Percentiles rank a stretch among this genome's conserved stretches.
These are phyloP conservation scores for Pardalotus punctatus DNA, from an alignment of 2,113 vertebrate species.

Conservation along the genomic window DNA sequence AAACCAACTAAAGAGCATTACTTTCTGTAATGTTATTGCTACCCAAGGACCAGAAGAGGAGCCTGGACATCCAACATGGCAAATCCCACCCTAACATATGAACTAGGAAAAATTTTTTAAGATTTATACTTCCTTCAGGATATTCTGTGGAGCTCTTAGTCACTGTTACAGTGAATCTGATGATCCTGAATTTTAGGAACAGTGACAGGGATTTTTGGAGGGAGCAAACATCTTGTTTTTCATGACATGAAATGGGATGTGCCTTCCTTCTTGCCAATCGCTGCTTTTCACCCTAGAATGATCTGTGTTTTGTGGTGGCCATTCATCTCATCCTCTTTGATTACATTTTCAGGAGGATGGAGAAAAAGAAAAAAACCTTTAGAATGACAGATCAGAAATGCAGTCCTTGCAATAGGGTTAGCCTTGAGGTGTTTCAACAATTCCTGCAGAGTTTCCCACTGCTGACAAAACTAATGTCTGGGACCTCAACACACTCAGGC, in stretches of 20 bases:
- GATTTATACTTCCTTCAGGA: not conserved
- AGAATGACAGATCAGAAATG: not conserved
- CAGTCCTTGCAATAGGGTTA: not conserved
- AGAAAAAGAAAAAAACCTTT: not conserved
- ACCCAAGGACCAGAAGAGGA: not conserved
- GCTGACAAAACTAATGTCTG: not conserved
- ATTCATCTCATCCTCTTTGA: not conserved
- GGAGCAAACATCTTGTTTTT: not conserved
- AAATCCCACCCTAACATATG: not conserved
- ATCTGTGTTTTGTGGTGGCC: not conserved
- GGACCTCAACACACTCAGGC: not conserved
- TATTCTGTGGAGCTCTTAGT: not conserved
- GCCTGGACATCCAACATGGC: not conserved
- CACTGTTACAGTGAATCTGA: not conserved
- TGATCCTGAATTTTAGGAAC: not conserved
- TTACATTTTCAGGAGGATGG: not conserved
- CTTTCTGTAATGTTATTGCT: not conserved
- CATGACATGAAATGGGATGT: not conserved
- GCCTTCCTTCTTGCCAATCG: not conserved
- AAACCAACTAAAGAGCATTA: not conserved
- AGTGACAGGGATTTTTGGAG: not conserved
- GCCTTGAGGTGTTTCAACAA: not conserved
- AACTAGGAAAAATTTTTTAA: not conserved
- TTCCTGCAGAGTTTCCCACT: not conserved
- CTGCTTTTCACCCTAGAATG: not conserved